Evolutionary conservation across 1,140 invertebrate genomes (phyloP).

Genomic region (Drosophila pandora): DNA sequence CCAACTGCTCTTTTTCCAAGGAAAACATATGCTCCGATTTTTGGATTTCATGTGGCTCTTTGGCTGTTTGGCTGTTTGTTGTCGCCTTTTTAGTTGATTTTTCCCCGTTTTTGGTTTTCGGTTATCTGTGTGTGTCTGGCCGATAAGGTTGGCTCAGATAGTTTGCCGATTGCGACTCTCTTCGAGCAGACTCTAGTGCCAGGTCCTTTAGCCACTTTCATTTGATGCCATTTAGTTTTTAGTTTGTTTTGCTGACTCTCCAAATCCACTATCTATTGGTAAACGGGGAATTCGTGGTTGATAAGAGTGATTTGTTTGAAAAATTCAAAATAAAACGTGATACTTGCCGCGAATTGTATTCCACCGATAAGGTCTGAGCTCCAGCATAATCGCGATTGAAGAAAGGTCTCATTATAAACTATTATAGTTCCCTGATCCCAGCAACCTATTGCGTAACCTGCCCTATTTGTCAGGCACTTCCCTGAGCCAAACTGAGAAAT

Average conservation of each 20-base stretch:
- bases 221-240: background rate
- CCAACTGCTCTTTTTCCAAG: conserved; percentile 57
- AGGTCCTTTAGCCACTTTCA: background rate
- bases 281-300: background rate
- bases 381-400: too few relatives aligned
- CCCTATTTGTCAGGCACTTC: background rate
- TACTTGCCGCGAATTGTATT: conserved; percentile 1
- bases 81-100: conserved; percentile 1
- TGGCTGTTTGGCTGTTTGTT: conserved; percentile 7
- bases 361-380: conserved; percentile 3
- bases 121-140: conserved; percentile 53
- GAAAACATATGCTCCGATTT: conserved; percentile 75
- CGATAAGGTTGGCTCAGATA: conserved; percentile 52
- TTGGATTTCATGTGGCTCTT: conserved; percentile 27
- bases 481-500: conserved; percentile 43
- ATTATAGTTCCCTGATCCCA: background rate
- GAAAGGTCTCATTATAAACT: background rate
- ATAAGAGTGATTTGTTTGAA: conserved; percentile 19
- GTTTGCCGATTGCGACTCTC: conserved; percentile 36
- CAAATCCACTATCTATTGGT: background rate
- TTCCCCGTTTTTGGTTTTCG: background rate
- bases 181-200: conserved; percentile 6
- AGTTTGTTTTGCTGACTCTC: background rate
- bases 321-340: conserved; percentile 6
- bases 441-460: background rate